Conservation (phyloP, 2,113 vertebrate species). For the Rhinichthys klamathensis region DNA sequence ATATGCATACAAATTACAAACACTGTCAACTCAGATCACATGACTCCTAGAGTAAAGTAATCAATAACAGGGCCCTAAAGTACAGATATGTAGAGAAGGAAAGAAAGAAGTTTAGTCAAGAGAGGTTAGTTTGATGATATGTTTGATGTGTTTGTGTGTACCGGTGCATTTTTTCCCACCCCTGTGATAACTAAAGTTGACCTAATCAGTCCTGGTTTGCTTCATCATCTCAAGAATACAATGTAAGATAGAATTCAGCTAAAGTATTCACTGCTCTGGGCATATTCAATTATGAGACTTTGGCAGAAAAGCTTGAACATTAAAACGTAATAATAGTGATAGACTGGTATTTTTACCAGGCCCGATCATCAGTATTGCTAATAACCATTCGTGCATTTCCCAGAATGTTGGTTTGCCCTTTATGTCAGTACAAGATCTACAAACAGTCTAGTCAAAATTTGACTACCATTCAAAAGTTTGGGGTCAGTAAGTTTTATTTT, state of each 20-base stretch:
- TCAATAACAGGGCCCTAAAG: neutral
- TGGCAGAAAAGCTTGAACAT: neutral
- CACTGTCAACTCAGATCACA: conserved; percentile 25
- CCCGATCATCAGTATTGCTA: neutral
- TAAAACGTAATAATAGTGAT: neutral
- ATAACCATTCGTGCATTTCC: neutral
- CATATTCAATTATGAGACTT: no score
- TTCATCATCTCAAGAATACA: neutral
- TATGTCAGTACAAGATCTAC: no score
- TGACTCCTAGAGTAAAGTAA: conserved; percentile 16
- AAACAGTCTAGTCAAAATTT: no score
- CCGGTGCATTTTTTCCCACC: neutral
- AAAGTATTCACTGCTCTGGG: neutral
- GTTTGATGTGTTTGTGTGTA: neutral
- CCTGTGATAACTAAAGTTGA: neutral
- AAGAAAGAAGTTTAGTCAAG: conserved; percentile 15
- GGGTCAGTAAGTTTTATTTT: no score
- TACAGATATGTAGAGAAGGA: conserved; percentile 11
- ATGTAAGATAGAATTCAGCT: neutral
- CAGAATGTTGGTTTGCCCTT: no score
- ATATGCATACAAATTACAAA: conserved; percentile 16
- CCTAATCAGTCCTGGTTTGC: neutral
- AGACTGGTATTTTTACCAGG: neutral
- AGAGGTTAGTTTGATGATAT: conserved; percentile 24
- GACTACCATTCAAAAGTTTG: no score